Evolutionary conservation across 2,113 vertebrate genomes (phyloP).

Genomic region (Nematolebias whitei): DNA sequence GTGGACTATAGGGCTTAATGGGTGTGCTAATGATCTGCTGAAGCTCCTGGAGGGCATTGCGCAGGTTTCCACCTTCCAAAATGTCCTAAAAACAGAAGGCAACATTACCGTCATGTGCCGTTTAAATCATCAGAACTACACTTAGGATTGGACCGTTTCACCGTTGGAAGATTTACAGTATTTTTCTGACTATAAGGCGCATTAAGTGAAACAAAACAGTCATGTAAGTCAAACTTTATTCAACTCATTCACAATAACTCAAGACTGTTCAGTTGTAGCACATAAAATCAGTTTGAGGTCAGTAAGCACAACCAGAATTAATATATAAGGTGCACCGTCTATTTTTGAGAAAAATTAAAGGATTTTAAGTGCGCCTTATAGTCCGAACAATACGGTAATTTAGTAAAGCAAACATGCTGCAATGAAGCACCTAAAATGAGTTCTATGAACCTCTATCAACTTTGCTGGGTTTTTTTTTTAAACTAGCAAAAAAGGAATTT

Average conservation of each 20-base stretch:
- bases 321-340: too few species aligned
- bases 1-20: conserved; percentile 86
- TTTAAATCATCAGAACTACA: background rate
- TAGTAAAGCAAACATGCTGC: background rate
- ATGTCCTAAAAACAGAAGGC: conserved; percentile 82
- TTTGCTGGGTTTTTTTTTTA: conserved; percentile 4
- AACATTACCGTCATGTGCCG: background rate
- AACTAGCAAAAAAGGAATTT: conserved; percentile 21
- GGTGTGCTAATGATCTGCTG: conserved; percentile 93
- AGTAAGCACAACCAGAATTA: too few species aligned
- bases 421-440: conserved; percentile 4
- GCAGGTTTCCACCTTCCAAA: conserved; percentile 92
- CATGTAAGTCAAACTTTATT: too few species aligned
- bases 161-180: background rate
- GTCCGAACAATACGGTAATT: too few species aligned
- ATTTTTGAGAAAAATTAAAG: too few species aligned
- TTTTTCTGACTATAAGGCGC: too few species aligned
- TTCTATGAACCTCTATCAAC: background rate
- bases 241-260: too few species aligned
- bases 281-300: too few species aligned
- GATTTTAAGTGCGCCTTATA: too few species aligned
- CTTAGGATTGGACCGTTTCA: background rate
- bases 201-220: too few species aligned
- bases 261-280: too few species aligned
- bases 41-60: conserved; percentile 91